Evolutionary conservation across 2,113 vertebrate species (phyloP).

Genomic region (Ceyx melanurus): DNA sequence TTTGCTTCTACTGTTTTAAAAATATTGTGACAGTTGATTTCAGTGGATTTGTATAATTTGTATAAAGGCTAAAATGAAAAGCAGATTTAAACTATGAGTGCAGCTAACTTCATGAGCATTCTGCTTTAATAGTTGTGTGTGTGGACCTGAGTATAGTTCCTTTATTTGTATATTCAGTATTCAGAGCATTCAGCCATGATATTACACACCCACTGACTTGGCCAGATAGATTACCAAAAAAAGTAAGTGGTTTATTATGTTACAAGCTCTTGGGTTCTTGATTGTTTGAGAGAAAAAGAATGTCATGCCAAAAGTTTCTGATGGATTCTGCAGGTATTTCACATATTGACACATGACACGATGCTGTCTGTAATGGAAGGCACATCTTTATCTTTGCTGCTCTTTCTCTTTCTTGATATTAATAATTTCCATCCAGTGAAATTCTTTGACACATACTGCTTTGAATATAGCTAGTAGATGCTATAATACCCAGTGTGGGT

Average conservation of each 20-base stretch:
- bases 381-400: background rate
- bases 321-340: background rate
- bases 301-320: background rate
- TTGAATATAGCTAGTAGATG: background rate
- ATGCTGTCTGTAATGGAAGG: background rate
- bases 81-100: background rate
- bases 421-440: constrained; percentile 10
- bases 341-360: background rate
- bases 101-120: background rate
- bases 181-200: background rate
- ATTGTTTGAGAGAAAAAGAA: background rate
- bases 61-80: background rate
- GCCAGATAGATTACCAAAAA: background rate
- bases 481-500: background rate
- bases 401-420: background rate
- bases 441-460: background rate
- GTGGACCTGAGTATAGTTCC: background rate
- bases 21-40: background rate
- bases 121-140: background rate
- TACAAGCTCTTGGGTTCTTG: background rate
- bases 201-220: background rate
- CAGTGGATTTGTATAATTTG: background rate
- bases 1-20: constrained; percentile 12
- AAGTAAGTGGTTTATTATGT: background rate
- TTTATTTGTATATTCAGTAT: background rate